These are phyloP conservation scores for Thysanoteuthis rhombus DNA, from an alignment of 2,888 invertebrate species.

Conservation along the genomic window DNA sequence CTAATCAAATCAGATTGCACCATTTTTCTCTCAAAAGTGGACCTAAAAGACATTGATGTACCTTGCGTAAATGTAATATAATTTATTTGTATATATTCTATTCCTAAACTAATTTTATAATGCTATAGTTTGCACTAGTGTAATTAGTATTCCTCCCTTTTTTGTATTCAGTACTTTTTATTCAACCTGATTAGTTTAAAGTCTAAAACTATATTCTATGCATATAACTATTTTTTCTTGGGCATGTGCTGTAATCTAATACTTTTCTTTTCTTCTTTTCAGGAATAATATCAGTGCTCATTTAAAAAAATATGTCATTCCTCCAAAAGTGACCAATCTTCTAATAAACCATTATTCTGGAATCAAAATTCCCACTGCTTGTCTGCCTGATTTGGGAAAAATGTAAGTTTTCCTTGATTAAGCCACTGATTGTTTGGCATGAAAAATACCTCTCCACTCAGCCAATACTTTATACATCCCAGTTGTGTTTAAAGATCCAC, in stretches of 20 bases:
- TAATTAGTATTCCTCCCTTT: too few species aligned
- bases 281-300: not conserved
- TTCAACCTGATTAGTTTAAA: not conserved
- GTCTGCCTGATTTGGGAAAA: slow-evolving; percentile 36
- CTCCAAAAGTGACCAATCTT: not conserved
- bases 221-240: not conserved
- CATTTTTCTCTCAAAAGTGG: too few species aligned
- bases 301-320: not conserved
- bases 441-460: too few species aligned
- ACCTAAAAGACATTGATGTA: too few species aligned
- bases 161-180: not conserved
- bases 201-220: not conserved
- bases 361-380: not conserved
- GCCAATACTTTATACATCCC: too few species aligned
- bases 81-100: not conserved
- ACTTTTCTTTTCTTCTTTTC: not conserved
- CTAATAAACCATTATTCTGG: not conserved
- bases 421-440: too few species aligned
- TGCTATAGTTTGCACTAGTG: not conserved
- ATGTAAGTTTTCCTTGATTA: slow-evolving; percentile 28
- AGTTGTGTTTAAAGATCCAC: too few species aligned
- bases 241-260: not conserved
- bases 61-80: too few species aligned
- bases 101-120: not conserved
- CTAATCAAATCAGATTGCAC: too few species aligned